Conservation (phyloP, 2,797 vertebrate species). For the Mallotus villosus region DNA sequence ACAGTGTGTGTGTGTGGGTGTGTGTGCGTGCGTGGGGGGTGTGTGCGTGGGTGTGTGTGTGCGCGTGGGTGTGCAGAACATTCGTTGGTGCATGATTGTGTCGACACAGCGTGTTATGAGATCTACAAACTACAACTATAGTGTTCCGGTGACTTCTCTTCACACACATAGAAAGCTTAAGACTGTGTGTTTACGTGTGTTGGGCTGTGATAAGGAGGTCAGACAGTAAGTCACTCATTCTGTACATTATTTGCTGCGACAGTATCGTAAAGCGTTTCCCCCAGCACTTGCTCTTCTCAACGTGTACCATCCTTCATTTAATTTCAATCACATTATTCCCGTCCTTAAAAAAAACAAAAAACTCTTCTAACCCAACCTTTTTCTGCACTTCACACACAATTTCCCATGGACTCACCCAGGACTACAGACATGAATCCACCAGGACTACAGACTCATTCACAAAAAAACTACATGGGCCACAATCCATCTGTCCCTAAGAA, state of each 20-base stretch:
- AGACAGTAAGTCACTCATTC: constrained; percentile 21
- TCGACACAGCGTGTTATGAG: constrained; percentile 9
- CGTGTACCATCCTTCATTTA: not conserved
- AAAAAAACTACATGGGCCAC: not conserved
- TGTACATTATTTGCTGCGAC: constrained; percentile 63
- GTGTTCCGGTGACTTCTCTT: not conserved
- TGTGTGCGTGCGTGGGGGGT: not conserved
- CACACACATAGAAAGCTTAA: constrained; percentile 14
- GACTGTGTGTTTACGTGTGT: constrained; percentile 18
- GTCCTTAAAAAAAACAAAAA: not conserved
- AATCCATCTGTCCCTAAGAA: not conserved
- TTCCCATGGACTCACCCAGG: too few species aligned
- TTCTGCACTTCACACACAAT: not conserved
- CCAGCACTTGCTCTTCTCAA: not conserved
- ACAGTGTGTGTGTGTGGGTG: not conserved
- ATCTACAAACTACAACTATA: constrained; percentile 14
- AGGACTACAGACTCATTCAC: constrained; percentile 9
- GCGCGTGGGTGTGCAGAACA: constrained; percentile 7
- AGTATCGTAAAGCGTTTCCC: constrained; percentile 53
- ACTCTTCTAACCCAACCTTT: not conserved
- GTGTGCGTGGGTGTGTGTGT: not conserved
- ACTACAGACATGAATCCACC: too few species aligned
- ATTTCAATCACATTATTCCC: not conserved
- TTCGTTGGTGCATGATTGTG: constrained; percentile 7
- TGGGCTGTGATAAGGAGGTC: constrained; percentile 22